These are phyloP conservation scores for Podilymbus podiceps DNA, from an alignment of 2,113 vertebrate genomes.

Conservation along the genomic window DNA sequence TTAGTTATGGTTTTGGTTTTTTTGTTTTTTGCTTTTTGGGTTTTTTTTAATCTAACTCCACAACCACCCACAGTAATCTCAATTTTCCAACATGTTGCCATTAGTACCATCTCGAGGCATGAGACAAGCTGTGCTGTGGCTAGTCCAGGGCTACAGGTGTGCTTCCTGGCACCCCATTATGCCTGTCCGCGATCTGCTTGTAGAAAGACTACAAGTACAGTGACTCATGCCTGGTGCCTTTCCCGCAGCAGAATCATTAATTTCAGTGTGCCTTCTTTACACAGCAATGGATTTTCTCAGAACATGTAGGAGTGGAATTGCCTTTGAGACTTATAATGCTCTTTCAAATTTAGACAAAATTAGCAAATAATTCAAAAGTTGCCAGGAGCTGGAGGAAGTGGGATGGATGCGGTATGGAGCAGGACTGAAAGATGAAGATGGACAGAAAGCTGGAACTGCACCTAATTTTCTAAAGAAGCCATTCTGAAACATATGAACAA, in stretches of 20 bases:
- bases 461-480: not conserved
- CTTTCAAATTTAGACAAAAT: not conserved
- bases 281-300: not conserved
- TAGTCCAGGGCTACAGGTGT: not conserved
- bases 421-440: not conserved
- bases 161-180: not conserved
- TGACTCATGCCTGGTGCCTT: not conserved
- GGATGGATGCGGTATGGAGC: not conserved
- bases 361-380: not conserved
- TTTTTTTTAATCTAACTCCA: not conserved
- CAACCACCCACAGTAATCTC: not conserved
- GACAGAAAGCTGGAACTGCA: not conserved
- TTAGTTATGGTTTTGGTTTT: fast-evolving
- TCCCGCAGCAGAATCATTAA: not conserved
- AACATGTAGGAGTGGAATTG: not conserved
- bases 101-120: not conserved
- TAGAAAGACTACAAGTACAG: not conserved
- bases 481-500: not conserved
- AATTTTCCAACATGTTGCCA: not conserved
- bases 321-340: not conserved
- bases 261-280: not conserved
- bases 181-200: not conserved
- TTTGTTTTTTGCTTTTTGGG: no score
- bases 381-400: not conserved
- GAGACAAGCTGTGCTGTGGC: not conserved